phyloP scores from a whole-genome alignment of 2,797 vertebrate species.

The Cyclopterus lumpus region DNA sequence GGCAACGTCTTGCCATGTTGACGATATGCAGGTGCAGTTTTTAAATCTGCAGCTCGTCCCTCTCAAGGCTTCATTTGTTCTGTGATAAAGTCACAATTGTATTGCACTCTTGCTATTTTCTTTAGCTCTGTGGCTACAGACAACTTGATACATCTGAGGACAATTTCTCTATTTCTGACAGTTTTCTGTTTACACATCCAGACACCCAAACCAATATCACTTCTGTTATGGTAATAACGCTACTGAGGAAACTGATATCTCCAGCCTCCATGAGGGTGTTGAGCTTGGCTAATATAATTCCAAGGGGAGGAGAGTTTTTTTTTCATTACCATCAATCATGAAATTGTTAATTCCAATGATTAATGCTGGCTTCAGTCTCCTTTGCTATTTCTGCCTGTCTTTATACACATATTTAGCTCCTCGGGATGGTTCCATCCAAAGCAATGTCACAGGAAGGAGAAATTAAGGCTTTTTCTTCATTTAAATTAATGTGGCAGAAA shows the following conservation, averaged over 20 bases:
- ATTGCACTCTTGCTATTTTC: constrained; percentile 17
- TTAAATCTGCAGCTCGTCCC: constrained; percentile 15
- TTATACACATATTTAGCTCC: constrained; percentile 56
- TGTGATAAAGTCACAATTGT: constrained; percentile 14
- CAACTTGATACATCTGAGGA: constrained; percentile 12
- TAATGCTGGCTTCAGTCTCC: constrained; percentile 60
- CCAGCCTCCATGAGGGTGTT: constrained; percentile 26
- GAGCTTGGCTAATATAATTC: constrained; percentile 58
- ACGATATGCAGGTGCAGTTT: constrained; percentile 15
- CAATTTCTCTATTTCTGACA: constrained; percentile 30
- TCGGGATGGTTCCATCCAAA: constrained; percentile 35
- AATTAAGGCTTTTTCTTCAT: constrained; percentile 17
- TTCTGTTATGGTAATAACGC: constrained; percentile 22
- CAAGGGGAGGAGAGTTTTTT: constrained; percentile 55
- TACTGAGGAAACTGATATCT: constrained; percentile 37
- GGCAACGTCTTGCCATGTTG: constrained; percentile 22
- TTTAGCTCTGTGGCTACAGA: constrained; percentile 29
- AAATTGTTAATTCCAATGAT: constrained; percentile 72
- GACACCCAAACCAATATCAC: background rate
- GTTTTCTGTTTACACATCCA: constrained; percentile 29
- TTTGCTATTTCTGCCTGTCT: constrained; percentile 52
- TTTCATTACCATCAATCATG: constrained; percentile 67
- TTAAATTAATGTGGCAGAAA: constrained; percentile 52
- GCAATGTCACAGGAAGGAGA: constrained; percentile 51
- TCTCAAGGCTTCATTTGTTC: constrained; percentile 19